These are phyloP conservation scores for Acanthopleura granulata DNA, from an alignment of 2,888 invertebrate species.

Conservation along the genomic window DNA sequence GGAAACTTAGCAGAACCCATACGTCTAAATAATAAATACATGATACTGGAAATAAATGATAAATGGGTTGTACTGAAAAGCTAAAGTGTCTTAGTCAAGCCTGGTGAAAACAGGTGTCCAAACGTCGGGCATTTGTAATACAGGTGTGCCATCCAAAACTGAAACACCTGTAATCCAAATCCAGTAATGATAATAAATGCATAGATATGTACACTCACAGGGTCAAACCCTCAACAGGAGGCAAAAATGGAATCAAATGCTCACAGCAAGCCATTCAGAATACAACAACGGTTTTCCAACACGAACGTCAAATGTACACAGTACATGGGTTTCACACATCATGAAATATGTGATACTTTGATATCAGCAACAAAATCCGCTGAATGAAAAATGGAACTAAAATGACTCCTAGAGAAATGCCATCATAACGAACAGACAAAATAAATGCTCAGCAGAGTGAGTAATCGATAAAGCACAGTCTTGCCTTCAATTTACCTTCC, in stretches of 20 bases:
- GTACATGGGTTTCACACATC: not conserved
- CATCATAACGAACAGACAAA: no score
- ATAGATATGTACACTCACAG: not conserved
- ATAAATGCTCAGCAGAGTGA: no score
- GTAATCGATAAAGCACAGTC: no score
- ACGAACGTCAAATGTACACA: constrained; percentile 2
- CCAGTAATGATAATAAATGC: not conserved
- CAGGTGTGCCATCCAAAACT: not conserved
- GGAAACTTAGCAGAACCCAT: not conserved
- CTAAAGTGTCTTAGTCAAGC: no score
- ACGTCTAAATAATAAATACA: not conserved
- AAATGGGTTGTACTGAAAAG: no score
- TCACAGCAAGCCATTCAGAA: not conserved
- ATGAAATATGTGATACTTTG: not conserved
- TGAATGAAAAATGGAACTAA: not conserved
- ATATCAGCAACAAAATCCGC: not conserved
- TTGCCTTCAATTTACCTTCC: no score
- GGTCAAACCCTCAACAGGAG: not conserved
- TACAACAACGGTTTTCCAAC: not conserved
- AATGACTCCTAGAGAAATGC: no score
- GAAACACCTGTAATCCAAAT: not conserved
- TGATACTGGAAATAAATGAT: not conserved
- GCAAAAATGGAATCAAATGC: not conserved
- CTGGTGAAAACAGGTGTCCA: no score
- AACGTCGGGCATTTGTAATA: no score